Percentiles rank a stretch among this genome's conserved stretches.
These are phyloP conservation scores for Pseudococcus jackbeardsleyi DNA, from an alignment of 2,888 invertebrate species.

Conservation along the genomic window DNA sequence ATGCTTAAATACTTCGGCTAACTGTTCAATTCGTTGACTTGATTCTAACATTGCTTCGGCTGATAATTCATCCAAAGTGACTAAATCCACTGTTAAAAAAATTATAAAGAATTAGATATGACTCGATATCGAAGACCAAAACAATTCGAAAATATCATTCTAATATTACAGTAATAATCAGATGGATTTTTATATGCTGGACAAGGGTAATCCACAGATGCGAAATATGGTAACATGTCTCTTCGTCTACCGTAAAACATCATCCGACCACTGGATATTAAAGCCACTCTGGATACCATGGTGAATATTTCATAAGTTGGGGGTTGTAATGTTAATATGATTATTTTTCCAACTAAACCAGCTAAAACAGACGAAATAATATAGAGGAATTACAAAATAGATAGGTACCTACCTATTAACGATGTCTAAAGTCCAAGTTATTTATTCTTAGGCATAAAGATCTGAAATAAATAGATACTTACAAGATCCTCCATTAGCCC, in stretches of 20 bases:
- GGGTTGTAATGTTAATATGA: slow-evolving; percentile 91
- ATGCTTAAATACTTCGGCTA: slow-evolving; percentile 85
- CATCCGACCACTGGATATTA: slow-evolving; percentile 90
- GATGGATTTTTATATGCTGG: slow-evolving; percentile 97
- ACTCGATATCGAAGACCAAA: not conserved
- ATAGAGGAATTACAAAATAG: not conserved
- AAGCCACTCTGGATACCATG: slow-evolving; percentile 88
- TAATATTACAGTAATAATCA: slow-evolving; percentile 90
- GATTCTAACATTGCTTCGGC: slow-evolving; percentile 96
- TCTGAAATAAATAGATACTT: slow-evolving; percentile 19
- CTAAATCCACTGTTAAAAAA: slow-evolving; percentile 84
- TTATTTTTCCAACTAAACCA: slow-evolving; percentile 77
- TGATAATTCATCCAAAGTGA: slow-evolving; percentile 92
- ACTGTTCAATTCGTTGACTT: slow-evolving; percentile 90
- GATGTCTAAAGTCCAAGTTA: not conserved
- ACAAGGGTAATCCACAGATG: slow-evolving; percentile 91
- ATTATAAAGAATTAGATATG: not conserved
- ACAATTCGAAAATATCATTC: not conserved
- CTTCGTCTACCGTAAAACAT: slow-evolving; percentile 91
- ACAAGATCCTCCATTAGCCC: slow-evolving; percentile 75
- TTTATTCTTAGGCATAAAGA: not conserved
- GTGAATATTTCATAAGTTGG: slow-evolving; percentile 96
- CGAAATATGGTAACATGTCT: slow-evolving; percentile 94
- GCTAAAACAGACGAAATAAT: slow-evolving; percentile 66
- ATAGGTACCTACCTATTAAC: too few species aligned